Base-by-base conservation (phyloP, 2,113 vertebrate species). In the Dipodomys stephensi region DNA sequence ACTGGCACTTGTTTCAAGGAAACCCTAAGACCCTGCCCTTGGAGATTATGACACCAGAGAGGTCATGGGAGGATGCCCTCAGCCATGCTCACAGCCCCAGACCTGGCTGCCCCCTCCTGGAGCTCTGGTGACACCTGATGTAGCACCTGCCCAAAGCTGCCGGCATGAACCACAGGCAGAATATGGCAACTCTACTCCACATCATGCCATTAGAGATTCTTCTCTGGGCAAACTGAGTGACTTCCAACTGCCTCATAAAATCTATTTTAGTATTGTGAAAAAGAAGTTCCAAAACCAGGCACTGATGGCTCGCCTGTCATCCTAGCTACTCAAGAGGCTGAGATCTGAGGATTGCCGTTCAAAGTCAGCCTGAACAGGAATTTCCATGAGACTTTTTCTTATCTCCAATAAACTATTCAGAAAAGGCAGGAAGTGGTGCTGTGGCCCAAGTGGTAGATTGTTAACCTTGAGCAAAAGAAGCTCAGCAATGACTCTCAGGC, bases 31-130 rank as follows among this genome's bases (percentile, higher is more conserved):
- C 76, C 27, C 49, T 84, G 83, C 80, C 81, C 74, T 90, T 85
- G 32, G 82, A 65, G 80, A 46, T 96, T 97, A 90, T 97, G 96
- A 96, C 92, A 94, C 68, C 65, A 88, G 32, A 92, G 83, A 95
- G 88, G 72, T 90, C 92, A 68, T 16, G 28, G 81, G 73, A 84
- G 82, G 82, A 83, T 92, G 92, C 62, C 60, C 49, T 71, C 83
- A 90, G 62, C 19, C 80, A 73, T 0, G 30, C 53, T 69, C 62
- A 60, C 0, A 44, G 49, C 60, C 87, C 93, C 69, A 53, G 87
- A 30, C 25, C 79, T 5, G 30, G 8, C 6, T 71, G 53, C 46
- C 44, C 46, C 80, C 16, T 46, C 44, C 74, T 19, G 35, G 23
- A 27, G 46, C 62, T 44, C 77, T 39, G 22, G 19, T 25, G 44